Percentiles rank a stretch among this genome's conserved stretches.
These are phyloP conservation scores for Peromyscus eremicus DNA, from an alignment of 2,797 vertebrate genomes.

Conservation along the genomic window DNA sequence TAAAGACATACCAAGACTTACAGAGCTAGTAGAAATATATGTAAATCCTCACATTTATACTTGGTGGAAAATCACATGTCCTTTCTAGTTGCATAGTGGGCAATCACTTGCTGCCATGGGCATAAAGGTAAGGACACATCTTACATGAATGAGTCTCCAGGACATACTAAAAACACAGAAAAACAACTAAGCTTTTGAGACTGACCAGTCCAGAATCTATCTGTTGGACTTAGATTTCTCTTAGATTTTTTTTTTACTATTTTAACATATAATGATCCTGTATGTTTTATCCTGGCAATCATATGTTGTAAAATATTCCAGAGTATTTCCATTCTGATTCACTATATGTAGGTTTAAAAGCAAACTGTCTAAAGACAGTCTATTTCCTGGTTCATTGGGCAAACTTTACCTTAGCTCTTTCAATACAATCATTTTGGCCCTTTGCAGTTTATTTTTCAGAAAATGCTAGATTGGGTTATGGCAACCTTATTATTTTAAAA, in stretches of 20 bases:
- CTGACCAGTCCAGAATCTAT: background rate
- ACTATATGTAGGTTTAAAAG: background rate
- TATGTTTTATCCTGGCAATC: conserved; percentile 8
- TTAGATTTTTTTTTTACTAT: background rate
- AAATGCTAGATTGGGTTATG: background rate
- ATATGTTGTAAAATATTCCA: background rate
- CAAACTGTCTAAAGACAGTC: background rate
- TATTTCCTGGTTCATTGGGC: background rate
- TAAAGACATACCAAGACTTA: background rate
- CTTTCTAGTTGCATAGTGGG: background rate
- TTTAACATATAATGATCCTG: background rate
- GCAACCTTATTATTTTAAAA: background rate
- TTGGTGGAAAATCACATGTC: background rate
- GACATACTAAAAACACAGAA: background rate
- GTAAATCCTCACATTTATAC: background rate
- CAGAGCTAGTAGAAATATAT: background rate
- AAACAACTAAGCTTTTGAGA: background rate
- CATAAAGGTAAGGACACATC: background rate
- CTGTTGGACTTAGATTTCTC: background rate
- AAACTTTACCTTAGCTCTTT: conserved; percentile 22
- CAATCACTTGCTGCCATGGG: background rate
- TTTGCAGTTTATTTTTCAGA: conserved; percentile 5
- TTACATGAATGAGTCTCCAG: background rate
- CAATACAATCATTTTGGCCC: background rate
- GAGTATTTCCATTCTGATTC: background rate